Evolutionary conservation across 2,888 invertebrate species (phyloP), one percentile per base, ranked within the genome.

Genomic region (Cordilura impudica): DNA sequence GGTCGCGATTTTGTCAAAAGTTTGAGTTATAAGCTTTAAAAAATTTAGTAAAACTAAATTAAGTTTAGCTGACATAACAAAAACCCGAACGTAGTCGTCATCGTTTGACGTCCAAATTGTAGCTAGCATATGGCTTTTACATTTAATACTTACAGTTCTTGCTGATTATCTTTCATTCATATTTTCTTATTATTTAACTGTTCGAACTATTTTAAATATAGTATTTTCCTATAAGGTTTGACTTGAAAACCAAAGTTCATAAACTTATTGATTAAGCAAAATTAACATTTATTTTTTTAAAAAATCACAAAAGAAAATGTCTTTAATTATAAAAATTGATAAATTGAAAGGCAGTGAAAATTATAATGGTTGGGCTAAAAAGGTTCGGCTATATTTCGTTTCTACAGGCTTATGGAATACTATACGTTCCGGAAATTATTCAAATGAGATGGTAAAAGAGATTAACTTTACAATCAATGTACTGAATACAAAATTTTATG

Each of bases 311-410:
- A 29, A 6, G 19, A 61, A 56, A 26, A 87, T 87, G 87, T 72
- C 87, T 66, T 82, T 87, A 81, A 87, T 88, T 58, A 72, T 87
- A 78, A 87, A 88, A 82, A 87, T 87, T 76, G 87, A 87, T 58
- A 87, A 87, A 70, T 79, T 87, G 8, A 85, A 83, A 61, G 87
- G 87, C 29, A 60, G 86, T 81, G 88, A 88, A 77, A 87, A 87
- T 71, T 87, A 87, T 29, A 88, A 85, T 56, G 86, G 87, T 16
- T 87, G 87, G 87, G 85, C 88, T 14, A 88, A 88, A 84, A 88
- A 87, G 53, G 84, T 87, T 61, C 86, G 88, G 12, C 85, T 87
- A 3, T 87, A 87, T 84, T 72, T 87, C 81, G 86, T 88, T 78
- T 83, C 88, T 7, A 87, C 87, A 54, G 87, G 87, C 73, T 78